A percentile compares a stretch with the other conserved stretches of the same genome.
These are phyloP conservation scores for Chrysopa pallens DNA, from an alignment of 1,140 invertebrate species.

Conservation along the genomic window DNA sequence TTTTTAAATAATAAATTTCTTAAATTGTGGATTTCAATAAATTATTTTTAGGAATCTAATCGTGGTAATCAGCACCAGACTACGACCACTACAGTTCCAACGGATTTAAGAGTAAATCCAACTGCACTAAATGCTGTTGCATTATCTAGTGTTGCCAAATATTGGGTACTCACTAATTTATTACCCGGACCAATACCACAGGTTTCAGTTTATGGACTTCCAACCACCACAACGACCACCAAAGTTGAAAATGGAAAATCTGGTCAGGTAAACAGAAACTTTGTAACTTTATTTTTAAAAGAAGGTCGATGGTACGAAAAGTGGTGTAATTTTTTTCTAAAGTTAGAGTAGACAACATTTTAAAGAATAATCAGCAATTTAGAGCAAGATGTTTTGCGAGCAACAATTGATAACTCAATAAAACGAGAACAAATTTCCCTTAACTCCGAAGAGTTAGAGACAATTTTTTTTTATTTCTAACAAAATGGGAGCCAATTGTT, in stretches of 20 bases:
- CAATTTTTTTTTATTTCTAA: no score
- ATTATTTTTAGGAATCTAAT: slow-evolving; percentile 7
- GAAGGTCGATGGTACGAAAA: not conserved
- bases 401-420: no score
- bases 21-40: not conserved
- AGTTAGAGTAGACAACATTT: not conserved
- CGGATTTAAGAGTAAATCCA: slow-evolving; percentile 35
- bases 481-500: no score
- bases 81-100: slow-evolving; percentile 29
- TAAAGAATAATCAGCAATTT: no score
- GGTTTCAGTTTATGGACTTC: slow-evolving; percentile 38
- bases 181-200: slow-evolving; percentile 40
- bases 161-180: slow-evolving; percentile 45
- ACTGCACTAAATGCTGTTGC: slow-evolving; percentile 35
- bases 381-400: no score
- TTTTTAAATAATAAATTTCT: no score
- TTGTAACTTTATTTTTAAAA: slow-evolving; percentile 1
- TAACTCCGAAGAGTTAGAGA: no score
- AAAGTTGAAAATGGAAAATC: slow-evolving; percentile 35
- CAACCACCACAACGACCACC: slow-evolving; percentile 21
- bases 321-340: no score
- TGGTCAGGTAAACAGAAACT: slow-evolving; percentile 24
- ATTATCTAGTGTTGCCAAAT: slow-evolving; percentile 41
- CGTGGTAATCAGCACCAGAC: slow-evolving; percentile 19
- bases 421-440: no score